These are phyloP conservation scores for Dynastes hyllus DNA, from an alignment of 2,888 invertebrate genomes.

Conservation along the genomic window DNA sequence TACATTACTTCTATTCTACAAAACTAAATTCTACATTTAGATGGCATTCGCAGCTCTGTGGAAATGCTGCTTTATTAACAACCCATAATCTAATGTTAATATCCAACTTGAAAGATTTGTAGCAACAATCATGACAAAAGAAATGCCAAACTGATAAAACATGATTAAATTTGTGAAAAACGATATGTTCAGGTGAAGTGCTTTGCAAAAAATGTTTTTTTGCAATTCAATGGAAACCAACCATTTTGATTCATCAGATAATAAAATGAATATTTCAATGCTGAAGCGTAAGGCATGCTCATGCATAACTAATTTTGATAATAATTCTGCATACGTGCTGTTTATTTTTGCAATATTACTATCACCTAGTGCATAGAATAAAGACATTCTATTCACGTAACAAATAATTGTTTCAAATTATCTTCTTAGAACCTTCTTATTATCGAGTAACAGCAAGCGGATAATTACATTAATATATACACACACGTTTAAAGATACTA, in stretches of 20 bases:
- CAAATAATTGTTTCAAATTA: background rate
- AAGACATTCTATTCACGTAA: background rate
- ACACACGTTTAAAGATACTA: background rate
- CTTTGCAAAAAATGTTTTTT: no score
- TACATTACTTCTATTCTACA: no score
- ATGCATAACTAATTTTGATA: background rate
- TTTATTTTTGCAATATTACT: constrained; percentile 7
- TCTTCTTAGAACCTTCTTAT: background rate
- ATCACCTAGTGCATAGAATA: background rate
- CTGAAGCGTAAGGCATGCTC: background rate
- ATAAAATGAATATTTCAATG: background rate
- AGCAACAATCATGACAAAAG: no score
- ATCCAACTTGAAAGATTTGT: no score
- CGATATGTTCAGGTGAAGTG: no score
- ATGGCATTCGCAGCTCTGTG: no score
- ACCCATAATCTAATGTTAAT: no score
- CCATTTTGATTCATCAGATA: background rate
- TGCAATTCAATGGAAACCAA: no score
- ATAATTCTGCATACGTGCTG: background rate
- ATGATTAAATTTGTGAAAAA: no score
- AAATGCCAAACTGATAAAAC: no score
- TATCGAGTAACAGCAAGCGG: background rate
- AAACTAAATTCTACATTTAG: no score
- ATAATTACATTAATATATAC: constrained; percentile 1
- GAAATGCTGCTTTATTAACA: no score